phyloP scores from a whole-genome alignment of 2,113 vertebrate species.

The Dicaeum eximium region DNA sequence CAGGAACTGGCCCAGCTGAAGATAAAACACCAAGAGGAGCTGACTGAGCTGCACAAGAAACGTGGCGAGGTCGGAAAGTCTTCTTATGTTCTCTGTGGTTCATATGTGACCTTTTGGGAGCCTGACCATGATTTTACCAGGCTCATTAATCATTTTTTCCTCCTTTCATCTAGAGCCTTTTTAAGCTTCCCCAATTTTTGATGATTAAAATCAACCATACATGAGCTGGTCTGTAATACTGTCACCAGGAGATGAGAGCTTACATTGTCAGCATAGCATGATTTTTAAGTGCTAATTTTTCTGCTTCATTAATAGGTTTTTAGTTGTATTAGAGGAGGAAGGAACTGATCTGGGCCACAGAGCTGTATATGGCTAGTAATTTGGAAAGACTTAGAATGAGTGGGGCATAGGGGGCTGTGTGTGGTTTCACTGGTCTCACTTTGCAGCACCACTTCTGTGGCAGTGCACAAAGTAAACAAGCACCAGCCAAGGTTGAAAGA shows the following conservation, averaged over 20 bases:
- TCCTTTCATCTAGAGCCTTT: background rate
- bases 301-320: background rate
- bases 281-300: background rate
- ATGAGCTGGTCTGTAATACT: background rate
- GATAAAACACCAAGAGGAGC: constrained; percentile 93
- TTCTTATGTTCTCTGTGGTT: background rate
- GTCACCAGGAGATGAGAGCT: background rate
- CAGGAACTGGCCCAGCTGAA: constrained; percentile 93
- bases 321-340: background rate
- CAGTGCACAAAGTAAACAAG: background rate
- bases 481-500: background rate
- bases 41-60: constrained; percentile 96
- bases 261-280: background rate
- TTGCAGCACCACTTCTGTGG: background rate
- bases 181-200: background rate
- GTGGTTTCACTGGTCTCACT: background rate
- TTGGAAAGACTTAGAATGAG: background rate
- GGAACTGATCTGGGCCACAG: background rate
- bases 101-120: background rate
- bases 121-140: background rate
- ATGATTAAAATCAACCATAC: background rate
- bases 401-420: background rate
- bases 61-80: constrained; percentile 85
- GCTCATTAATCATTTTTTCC: background rate
- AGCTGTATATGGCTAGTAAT: background rate